A percentile compares a stretch with the other conserved stretches of the same genome.
These are phyloP conservation scores for Atherinomorus stipes DNA, from an alignment of 2,113 vertebrate species.

Conservation along the genomic window DNA sequence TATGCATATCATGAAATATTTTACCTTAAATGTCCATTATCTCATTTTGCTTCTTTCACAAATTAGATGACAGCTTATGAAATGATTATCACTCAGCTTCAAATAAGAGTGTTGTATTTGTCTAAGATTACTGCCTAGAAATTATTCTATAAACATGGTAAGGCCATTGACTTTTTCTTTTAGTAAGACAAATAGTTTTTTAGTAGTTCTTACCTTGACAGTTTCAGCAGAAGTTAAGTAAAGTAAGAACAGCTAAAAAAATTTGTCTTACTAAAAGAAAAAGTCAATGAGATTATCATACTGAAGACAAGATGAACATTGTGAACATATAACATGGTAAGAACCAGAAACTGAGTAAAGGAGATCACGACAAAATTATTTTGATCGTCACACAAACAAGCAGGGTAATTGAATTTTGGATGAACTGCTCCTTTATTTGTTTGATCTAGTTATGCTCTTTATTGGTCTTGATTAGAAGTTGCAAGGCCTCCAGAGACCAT, in stretches of 20 bases:
- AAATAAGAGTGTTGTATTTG: no score
- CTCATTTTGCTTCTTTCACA: no score
- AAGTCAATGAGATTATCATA: no score
- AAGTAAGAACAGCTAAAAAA: no score
- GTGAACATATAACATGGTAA: neutral
- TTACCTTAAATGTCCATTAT: neutral
- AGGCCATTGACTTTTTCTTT: no score
- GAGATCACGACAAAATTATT: neutral
- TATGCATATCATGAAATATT: neutral
- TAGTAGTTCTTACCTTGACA: no score
- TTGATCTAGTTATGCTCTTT: neutral
- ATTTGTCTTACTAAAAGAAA: no score
- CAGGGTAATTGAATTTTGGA: neutral
- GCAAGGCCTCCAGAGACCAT: neutral
- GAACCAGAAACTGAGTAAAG: neutral
- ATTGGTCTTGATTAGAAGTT: neutral
- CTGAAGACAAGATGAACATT: no score
- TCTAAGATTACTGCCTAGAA: neutral
- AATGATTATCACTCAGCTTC: no score
- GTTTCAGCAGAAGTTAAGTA: no score
- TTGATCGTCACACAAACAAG: neutral
- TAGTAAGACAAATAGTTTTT: no score
- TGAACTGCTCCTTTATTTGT: neutral
- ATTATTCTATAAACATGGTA: neutral
- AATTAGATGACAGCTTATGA: no score